These are phyloP conservation scores for Aethes cnicana DNA, from an alignment of 2,888 invertebrate genomes.

Conservation along the genomic window DNA sequence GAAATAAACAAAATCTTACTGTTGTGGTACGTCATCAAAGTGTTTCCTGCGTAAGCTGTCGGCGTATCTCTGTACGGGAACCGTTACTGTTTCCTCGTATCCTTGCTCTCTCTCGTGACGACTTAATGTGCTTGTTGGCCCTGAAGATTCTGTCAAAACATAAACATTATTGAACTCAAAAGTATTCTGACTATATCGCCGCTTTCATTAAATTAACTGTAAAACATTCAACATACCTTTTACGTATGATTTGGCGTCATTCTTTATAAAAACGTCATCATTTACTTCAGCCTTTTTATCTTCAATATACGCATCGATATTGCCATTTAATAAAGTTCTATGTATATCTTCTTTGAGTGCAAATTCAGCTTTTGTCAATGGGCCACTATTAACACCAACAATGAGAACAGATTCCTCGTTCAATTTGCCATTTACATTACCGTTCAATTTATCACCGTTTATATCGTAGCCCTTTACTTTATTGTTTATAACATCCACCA, in stretches of 20 bases:
- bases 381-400: conserved; percentile 69
- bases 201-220: too few relatives aligned
- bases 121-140: conserved; percentile 57
- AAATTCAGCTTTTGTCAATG: conserved; percentile 69
- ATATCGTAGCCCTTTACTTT: conserved; percentile 52
- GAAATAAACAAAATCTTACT: too few relatives aligned
- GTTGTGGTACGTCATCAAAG: conserved; percentile 60
- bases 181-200: too few relatives aligned
- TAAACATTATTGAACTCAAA: too few relatives aligned
- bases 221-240: conserved; percentile 34
- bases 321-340: conserved; percentile 60
- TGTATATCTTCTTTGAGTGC: conserved; percentile 73
- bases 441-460: conserved; percentile 39
- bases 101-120: conserved; percentile 82
- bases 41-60: conserved; percentile 79
- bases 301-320: conserved; percentile 37
- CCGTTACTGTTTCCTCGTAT: conserved; percentile 81
- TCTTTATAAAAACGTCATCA: conserved; percentile 28
- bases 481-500: conserved; percentile 54
- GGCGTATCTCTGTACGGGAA: conserved; percentile 80
- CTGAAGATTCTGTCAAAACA: conserved; percentile 42
- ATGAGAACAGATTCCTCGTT: conserved; percentile 56
- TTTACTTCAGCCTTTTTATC: conserved; percentile 37
- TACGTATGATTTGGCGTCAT: conserved; percentile 10
- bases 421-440: conserved; percentile 49